Base-by-base conservation (phyloP, 2,888 invertebrate species). In the Copidosoma aretas region DNA sequence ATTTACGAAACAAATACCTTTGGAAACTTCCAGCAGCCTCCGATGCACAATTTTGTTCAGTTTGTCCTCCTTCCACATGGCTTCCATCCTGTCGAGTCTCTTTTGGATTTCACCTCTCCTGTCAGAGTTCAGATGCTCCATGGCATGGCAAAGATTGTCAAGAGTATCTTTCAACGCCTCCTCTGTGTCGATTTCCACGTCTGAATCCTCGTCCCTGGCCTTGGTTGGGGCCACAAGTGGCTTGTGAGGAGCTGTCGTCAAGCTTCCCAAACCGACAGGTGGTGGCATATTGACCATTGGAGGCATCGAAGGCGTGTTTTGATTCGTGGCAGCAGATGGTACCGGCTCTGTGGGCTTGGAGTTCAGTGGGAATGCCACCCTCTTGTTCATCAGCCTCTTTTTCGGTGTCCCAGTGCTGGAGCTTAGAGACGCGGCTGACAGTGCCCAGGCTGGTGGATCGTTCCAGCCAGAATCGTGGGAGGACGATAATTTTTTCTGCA, bases 51-150 rank as follows among this genome's bases (percentile, higher is more conserved):
- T 80, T 49, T 78, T 77, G 74, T 86, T 86, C 53, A 90, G 78
- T 82, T 88, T 89, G 46, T 86, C 86, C 76, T 84, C 86, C 5
- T 74, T 74, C 89, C 89, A 90, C 86, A 87, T 87, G 17, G 84
- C 84, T 76, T 87, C 87, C 87, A 90, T 87, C 2, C 85, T 78
- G 65, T 80, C 81, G 73, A 89, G 80, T 79, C 88, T 85, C 75
- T 85, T 87, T 75, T 80, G 85, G 60, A 70, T 70, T 75, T 88
- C 88, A 74, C 85, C 85, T 0, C 68, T 65, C 71, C 74, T 79
- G n/a, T 72, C 72, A 3, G 72, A 72, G 1, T 72, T 71, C 5
- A 77, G 64, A 21, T 76, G 70, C 51, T 71, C 68, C 4, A 81
- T 75, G 15, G 79, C 60, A 21, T 19, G 32, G 32, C 78, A 71